A percentile compares a stretch with the other conserved stretches of the same genome.
phyloP scores from a whole-genome alignment of 2,797 vertebrate species.

The Meriones psammophilus region DNA sequence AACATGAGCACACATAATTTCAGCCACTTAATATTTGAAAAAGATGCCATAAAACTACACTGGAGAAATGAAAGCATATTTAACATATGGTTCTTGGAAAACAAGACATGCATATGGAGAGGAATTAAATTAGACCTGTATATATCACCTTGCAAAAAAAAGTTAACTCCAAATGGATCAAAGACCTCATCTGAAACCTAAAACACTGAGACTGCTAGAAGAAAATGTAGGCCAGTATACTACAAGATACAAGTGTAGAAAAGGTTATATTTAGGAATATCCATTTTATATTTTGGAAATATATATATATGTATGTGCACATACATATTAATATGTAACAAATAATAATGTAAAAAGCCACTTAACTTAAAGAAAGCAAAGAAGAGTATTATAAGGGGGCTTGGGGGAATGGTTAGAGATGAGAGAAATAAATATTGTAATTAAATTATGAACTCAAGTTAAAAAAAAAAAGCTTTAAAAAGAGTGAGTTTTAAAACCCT shows the following conservation, averaged over 20 bases:
- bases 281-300: too few relatives aligned
- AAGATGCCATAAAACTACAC: not conserved
- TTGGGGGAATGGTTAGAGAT: not conserved
- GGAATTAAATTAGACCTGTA: not conserved
- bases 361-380: not conserved
- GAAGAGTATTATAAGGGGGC: not conserved
- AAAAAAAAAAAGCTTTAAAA: not conserved
- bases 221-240: not conserved
- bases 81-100: not conserved
- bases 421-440: not conserved
- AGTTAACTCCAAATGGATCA: not conserved
- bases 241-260: not conserved
- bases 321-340: too few relatives aligned
- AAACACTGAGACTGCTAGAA: not conserved
- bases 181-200: not conserved
- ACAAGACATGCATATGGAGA: not conserved
- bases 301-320: not conserved
- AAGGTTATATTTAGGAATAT: not conserved
- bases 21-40: not conserved
- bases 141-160: not conserved
- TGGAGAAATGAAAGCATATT: not conserved
- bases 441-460: not conserved
- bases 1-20: not conserved
- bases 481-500: not conserved
- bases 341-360: not conserved